These are phyloP conservation scores for Fopius arisanus DNA, from an alignment of 1,140 invertebrate species.

Conservation along the genomic window DNA sequence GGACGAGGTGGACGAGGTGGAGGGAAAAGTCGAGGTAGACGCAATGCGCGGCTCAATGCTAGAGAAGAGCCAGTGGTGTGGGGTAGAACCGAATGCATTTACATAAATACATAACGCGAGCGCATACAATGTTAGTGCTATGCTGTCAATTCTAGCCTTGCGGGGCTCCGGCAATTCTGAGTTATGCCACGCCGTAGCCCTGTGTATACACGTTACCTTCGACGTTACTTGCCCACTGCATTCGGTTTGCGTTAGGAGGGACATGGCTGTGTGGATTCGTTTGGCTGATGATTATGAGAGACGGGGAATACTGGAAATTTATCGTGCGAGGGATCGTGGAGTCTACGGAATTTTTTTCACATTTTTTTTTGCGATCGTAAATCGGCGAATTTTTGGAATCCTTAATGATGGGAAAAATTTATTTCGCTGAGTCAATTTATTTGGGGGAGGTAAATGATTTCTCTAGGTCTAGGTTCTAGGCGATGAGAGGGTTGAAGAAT, in stretches of 20 bases:
- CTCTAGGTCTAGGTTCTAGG: no score
- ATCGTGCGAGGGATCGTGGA: not conserved
- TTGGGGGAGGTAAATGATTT: no score
- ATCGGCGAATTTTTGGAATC: no score
- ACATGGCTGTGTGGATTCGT: not conserved
- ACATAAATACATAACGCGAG: conserved; percentile 66
- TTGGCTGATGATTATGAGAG: not conserved
- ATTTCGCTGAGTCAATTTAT: no score
- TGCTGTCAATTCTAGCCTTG: conserved; percentile 65
- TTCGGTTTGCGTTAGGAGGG: not conserved
- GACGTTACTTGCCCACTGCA: conserved; percentile 21
- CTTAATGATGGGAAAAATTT: no score
- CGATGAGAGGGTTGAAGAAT: no score
- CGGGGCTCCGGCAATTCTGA: conserved; percentile 61
- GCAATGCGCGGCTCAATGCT: not conserved
- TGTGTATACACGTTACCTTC: conserved; percentile 28
- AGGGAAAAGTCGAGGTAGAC: conserved; percentile 11
- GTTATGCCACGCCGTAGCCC: conserved; percentile 59
- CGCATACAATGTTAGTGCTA: conserved; percentile 65
- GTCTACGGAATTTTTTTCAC: no score
- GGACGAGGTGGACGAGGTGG: no score
- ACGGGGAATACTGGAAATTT: not conserved
- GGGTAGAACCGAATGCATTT: conserved; percentile 60
- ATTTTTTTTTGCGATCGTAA: no score
- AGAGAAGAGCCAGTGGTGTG: conserved; percentile 29